Evolutionary conservation across 2,113 vertebrate genomes (phyloP), one percentile per base, ranked within the genome.

Genomic region (Meleagris gallopavo): DNA sequence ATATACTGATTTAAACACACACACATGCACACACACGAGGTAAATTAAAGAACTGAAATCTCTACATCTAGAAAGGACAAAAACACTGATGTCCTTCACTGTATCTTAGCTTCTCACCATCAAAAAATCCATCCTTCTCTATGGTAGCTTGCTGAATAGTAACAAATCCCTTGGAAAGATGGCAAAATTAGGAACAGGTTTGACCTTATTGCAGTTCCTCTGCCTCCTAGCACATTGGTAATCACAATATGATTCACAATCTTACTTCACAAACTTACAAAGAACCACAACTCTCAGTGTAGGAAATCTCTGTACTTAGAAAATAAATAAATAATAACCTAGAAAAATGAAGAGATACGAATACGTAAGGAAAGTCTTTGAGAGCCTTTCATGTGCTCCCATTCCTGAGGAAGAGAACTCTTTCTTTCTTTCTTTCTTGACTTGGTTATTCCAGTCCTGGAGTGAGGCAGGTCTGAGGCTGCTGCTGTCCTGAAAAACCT

Each of bases 401-500:
- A 74, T 13, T 52, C 75, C 27, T 83, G 46, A 72, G 60, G 46
- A 96, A 88, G 12, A 80, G 25, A 81, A 43, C 34, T 75, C 55
- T 83, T 77, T 75, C 55, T 80, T 77, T 34, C 32, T 66, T 87
- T 94, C n/a, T n/a, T n/a, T n/a, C n/a, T 57, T 25, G 83, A 80
- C 60, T 52, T 41, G 4, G 77, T 81, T 95, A 74, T 65, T 85
- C 52, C 52, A 75, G 8, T 66, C 54, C 91, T 61, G 1, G 2
- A 93, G n/a, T 61, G 40, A 94, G 65, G 58, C 40, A 93, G 27
- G 45, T 78, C 73, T 90, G 76, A 91, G 69, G 54, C 45, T 93
- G 76, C 69, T 69, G 54, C 57, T 94, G 83, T 69, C 90, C 69
- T 91, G 94, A 96, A 93, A 97, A 97, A 95, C 88, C 80, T 79